Percentiles rank a stretch among this genome's conserved stretches.
phyloP scores from a whole-genome alignment of 2,888 invertebrate genomes.

The Laothoe populi region DNA sequence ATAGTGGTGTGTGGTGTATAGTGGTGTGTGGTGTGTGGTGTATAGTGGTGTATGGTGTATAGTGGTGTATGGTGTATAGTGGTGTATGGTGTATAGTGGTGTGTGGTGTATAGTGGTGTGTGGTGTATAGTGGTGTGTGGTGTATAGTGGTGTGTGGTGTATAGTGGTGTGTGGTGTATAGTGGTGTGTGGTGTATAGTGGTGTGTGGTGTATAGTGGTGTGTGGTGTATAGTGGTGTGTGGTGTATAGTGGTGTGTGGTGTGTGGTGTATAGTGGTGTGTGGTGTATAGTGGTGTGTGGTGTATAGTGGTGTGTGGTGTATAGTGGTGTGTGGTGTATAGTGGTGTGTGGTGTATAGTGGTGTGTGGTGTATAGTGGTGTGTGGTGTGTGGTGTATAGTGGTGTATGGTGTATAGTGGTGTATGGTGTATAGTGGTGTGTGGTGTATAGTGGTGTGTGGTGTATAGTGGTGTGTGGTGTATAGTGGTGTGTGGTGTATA shows the following conservation, averaged over 20 bases:
- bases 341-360: not conserved
- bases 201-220: not conserved
- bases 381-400: constrained; percentile 55
- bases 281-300: constrained; percentile 60
- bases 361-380: not conserved
- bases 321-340: not conserved
- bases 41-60: constrained; percentile 62
- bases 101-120: not conserved
- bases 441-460: not conserved
- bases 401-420: constrained; percentile 34
- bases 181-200: not conserved
- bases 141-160: not conserved
- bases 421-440: constrained; percentile 60
- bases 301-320: not conserved
- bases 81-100: constrained; percentile 35
- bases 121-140: not conserved
- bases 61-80: constrained; percentile 57
- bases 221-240: not conserved
- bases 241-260: not conserved
- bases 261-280: not conserved
- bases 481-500: not conserved
- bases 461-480: not conserved
- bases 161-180: not conserved
- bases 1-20: not conserved
- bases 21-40: not conserved